These are phyloP conservation scores for Cyanoramphus novaezelandiae DNA, from an alignment of 2,113 vertebrate species.

Conservation along the genomic window DNA sequence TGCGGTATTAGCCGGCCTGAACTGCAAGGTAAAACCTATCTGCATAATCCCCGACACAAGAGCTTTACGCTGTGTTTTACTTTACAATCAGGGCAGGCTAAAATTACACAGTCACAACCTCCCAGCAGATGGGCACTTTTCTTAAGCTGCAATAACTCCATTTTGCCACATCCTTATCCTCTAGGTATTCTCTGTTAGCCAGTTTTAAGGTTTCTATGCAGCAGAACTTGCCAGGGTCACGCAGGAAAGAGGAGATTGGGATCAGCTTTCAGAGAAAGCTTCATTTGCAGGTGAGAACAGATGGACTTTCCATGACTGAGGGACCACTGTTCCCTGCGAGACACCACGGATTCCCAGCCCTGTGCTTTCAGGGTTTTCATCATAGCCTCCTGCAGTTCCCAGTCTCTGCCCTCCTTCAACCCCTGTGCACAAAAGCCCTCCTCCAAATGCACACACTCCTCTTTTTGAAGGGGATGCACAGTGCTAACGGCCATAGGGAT, in stretches of 20 bases:
- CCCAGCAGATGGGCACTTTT: conserved; percentile 17
- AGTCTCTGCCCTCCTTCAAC: conserved; percentile 6
- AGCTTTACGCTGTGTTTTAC: conserved; percentile 14
- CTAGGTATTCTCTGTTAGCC: not conserved
- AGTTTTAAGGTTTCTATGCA: not conserved
- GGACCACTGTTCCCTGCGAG: not conserved
- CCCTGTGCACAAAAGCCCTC: not conserved
- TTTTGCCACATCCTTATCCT: conserved; percentile 7
- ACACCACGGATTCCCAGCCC: not conserved
- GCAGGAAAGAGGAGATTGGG: not conserved
- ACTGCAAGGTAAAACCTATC: conserved; percentile 27
- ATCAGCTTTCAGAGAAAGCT: not conserved
- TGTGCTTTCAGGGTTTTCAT: not conserved
- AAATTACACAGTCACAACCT: conserved; percentile 50
- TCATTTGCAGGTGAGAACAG: conserved; percentile 47
- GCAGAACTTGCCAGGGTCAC: conserved; percentile 11
- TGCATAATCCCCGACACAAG: conserved; percentile 42
- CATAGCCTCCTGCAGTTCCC: not conserved
- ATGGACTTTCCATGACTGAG: conserved; percentile 9
- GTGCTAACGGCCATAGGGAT: not conserved
- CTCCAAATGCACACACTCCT: not conserved
- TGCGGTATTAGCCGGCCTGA: not conserved
- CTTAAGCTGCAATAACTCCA: conserved; percentile 3
- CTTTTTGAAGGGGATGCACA: not conserved
- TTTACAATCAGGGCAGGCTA: conserved; percentile 47